Conservation (phyloP, 2,888 invertebrate species). For the Ornithoptera priamus region DNA sequence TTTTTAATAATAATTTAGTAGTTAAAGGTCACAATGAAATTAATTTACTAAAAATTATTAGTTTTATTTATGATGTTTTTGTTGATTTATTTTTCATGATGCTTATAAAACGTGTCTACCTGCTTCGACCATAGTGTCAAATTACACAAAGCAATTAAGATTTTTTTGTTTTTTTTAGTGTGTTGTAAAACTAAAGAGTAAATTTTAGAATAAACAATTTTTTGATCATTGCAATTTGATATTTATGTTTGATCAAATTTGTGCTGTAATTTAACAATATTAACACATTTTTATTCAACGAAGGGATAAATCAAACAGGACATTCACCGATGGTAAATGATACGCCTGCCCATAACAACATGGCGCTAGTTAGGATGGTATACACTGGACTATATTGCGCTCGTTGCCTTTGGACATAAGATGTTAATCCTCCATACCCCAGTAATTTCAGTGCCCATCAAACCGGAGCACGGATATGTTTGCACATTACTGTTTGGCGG, state of each 20-base stretch:
- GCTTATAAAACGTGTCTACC: not conserved
- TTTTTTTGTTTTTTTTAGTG: not conserved
- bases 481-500: too few relatives aligned
- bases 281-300: too few relatives aligned
- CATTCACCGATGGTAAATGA: too few relatives aligned
- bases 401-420: too few relatives aligned
- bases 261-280: too few relatives aligned
- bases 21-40: not conserved
- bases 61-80: not conserved
- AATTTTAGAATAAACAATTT: not conserved
- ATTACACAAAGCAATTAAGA: not conserved
- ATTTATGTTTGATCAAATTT: not conserved
- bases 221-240: not conserved
- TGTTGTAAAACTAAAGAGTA: not conserved
- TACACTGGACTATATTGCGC: too few relatives aligned
- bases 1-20: not conserved
- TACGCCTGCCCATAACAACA: too few relatives aligned
- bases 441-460: too few relatives aligned
- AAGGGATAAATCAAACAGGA: too few relatives aligned
- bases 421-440: too few relatives aligned
- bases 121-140: not conserved
- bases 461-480: too few relatives aligned
- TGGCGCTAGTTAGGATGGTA: too few relatives aligned
- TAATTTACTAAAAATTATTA: not conserved
- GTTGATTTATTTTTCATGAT: not conserved